Evolutionary conservation across 2,888 invertebrate species (phyloP), one percentile per base, ranked within the genome.

Genomic region (Meiosimyza platycephala): DNA sequence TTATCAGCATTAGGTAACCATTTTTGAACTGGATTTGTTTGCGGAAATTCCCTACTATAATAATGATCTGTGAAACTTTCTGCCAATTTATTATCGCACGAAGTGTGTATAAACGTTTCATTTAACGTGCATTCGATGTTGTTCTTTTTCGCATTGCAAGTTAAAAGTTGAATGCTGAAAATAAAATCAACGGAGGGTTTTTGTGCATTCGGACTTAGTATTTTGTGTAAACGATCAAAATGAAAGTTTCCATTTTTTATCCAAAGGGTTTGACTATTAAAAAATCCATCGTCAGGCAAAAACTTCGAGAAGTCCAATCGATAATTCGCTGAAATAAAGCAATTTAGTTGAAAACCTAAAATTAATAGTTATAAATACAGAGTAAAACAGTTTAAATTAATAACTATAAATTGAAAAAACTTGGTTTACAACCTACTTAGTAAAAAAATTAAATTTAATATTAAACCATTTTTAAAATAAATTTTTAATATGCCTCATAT

Each of bases 121-220:
- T 54, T 72, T 48, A 68, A 3, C 11, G 57, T n/a, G 12, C 28
- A 18, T 11, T 74, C 65, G 22, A 50, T 33, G 13, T 63, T 76
- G 3, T 60, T 60, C 18, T 55, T 73, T 48, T 74, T 73, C 3
- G 72, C 55, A 72, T 77, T 74, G 16, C 76, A 57, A 28, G 79
- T 77, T 72, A 78, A 75, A 22, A 85, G 73, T 64, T 82, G 75
- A 74, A 80, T 78, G 13, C 76, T 77, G 22, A 85, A 84, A 0
- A 77, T 75, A 67, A 76, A 85, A 28, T 85, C 84, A 68, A 85
- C 79, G 1, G 78, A 78, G 0, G 85, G 85, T 48, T 79, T 81
- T 6, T 71, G 59, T 4, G 79, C 77, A 47, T 77, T 72, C 1
- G 79, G 77, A 51, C 78, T 80, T 48, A 74, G 70, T 59, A 67